phyloP scores from a whole-genome alignment of 2,888 invertebrate genomes.

The Conus canariensis region DNA sequence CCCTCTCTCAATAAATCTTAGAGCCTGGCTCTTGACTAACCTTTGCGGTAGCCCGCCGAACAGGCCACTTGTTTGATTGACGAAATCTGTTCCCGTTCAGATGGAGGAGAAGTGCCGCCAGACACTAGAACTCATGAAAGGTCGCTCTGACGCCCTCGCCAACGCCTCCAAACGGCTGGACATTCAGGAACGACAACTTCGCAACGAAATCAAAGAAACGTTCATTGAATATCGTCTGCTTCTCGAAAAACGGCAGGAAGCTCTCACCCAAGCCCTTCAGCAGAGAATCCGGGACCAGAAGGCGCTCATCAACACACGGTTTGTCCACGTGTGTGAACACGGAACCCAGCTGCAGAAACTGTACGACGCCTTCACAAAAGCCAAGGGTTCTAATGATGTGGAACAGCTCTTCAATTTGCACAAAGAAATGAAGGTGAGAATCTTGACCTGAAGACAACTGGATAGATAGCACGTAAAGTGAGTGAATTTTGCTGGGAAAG shows the following conservation, averaged over 20 bases:
- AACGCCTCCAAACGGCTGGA: constrained; percentile 73
- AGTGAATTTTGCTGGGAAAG: no score
- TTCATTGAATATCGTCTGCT: constrained; percentile 73
- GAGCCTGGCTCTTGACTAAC: no score
- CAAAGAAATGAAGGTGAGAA: constrained; percentile 61
- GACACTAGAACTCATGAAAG: constrained; percentile 65
- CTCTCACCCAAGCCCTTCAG: constrained; percentile 62
- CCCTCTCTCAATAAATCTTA: no score
- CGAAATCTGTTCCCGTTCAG: neutral
- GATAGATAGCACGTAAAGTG: neutral
- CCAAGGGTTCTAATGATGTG: constrained; percentile 65
- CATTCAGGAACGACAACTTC: constrained; percentile 66
- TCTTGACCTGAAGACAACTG: neutral
- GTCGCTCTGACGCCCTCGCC: constrained; percentile 65
- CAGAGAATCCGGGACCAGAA: constrained; percentile 69
- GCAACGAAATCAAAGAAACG: constrained; percentile 69
- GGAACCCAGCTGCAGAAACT: constrained; percentile 69
- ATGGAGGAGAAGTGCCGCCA: constrained; percentile 46
- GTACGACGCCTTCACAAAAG: constrained; percentile 65
- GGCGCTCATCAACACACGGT: constrained; percentile 63
- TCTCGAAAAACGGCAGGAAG: constrained; percentile 70
- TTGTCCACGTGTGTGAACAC: constrained; percentile 67
- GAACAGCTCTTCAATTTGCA: constrained; percentile 68
- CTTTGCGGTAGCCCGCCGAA: no score
- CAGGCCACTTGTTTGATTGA: no score